Evolutionary conservation across 2,888 invertebrate species (phyloP).

Genomic region (Lithophane socia): DNA sequence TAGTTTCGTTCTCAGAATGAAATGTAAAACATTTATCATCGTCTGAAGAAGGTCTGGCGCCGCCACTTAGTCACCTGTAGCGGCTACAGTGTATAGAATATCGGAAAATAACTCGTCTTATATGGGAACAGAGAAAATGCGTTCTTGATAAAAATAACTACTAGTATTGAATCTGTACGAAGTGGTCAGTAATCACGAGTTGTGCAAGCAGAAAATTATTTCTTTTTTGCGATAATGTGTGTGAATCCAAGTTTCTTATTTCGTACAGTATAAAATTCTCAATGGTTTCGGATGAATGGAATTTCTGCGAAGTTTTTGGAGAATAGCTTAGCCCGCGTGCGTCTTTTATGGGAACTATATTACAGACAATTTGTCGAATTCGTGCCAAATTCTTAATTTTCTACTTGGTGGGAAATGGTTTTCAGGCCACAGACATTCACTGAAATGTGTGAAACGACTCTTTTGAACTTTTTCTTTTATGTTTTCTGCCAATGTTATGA

Average conservation of each 20-base stretch:
- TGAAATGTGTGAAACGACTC: constrained; percentile 11
- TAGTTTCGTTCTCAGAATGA: constrained; percentile 42
- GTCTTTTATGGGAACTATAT: background rate
- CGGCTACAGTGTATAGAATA: constrained; percentile 37
- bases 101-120: constrained; percentile 49
- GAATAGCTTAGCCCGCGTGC: background rate
- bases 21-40: constrained; percentile 35
- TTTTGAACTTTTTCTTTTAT: constrained; percentile 14
- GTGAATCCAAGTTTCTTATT: constrained; percentile 34
- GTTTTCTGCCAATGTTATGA: constrained; percentile 23
- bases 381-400: background rate
- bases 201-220: constrained; percentile 53
- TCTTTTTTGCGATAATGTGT: constrained; percentile 39
- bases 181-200: constrained; percentile 50
- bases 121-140: constrained; percentile 60
- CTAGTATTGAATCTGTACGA: constrained; percentile 53
- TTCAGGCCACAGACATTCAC: background rate
- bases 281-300: constrained; percentile 35
- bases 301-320: constrained; percentile 7
- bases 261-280: constrained; percentile 25
- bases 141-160: constrained; percentile 68
- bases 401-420: background rate
- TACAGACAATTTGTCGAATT: background rate
- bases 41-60: constrained; percentile 45
- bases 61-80: constrained; percentile 19